Base-by-base conservation (phyloP, 2,113 vertebrate genomes). In the Brachyistius frenatus region DNA sequence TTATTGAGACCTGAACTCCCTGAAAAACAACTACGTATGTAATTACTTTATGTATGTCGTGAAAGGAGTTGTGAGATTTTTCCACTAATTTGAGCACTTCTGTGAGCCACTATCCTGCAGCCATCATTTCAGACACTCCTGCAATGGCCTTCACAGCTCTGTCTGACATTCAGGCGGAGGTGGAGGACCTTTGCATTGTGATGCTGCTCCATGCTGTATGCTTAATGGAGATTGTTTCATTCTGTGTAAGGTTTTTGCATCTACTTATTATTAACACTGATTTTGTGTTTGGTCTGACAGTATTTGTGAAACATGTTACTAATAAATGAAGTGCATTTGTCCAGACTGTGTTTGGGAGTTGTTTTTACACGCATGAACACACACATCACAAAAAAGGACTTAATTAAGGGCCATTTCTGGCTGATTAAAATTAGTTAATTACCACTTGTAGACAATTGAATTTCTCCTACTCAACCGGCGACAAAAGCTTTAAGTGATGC, bases 371-470 rank as follows among this genome's bases (percentile, higher is more conserved):
- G 79, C 55, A 71, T 39, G 7, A 80, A 66, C 35, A 76, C 47
- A 58, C 58, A 63, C 52, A 31, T 74, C 13, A 72, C 23, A 23
- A 23, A 53, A 68, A 53, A 67, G 31, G 65, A 55, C 68, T 54
- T 84, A 70, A 89, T 87, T 80, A 76, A 78, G 69, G 67, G 50
- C 49, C 31, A 63, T 69, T 84, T 15, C 14, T 67, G 13, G 14
- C 71, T 90, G 77, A 91, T 88, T 91, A 86, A 75, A 86, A 86
- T 73, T 0, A 66, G 55, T 80, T 84, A 89, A 90, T 88, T 80
- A 71, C 72, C 54, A 72, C 79, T 85, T 83, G 23, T 79, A 47
- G 62, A 85, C 63, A 57, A 66, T 86, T 91, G 60, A 76, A 83
- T 82, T 85, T 79, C 63, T 77, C 35, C 37, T 55, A 16, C 87